phyloP scores from a whole-genome alignment of 2,113 vertebrate species.

The Myotis yumanensis region DNA sequence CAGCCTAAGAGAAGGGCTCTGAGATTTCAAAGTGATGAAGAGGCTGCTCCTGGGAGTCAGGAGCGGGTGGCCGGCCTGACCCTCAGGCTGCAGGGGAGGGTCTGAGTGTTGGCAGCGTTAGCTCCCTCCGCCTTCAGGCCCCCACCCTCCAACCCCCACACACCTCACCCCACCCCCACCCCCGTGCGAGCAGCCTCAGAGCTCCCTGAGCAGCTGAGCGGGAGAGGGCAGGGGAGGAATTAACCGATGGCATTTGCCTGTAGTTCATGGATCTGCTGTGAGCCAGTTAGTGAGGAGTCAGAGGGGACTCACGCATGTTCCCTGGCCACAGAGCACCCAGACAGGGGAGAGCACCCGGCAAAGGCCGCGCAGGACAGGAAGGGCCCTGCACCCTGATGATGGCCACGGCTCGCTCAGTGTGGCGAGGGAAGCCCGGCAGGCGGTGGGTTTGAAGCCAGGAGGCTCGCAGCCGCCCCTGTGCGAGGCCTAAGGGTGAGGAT shows the following conservation, averaged over 20 bases:
- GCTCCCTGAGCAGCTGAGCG: neutral
- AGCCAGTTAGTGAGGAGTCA: neutral
- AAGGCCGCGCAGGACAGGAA: neutral
- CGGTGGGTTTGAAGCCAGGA: no score
- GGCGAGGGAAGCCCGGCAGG: neutral
- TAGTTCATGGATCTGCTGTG: neutral
- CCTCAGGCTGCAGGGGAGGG: neutral
- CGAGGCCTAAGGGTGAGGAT: neutral
- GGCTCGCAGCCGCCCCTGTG: no score
- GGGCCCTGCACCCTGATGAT: rapidly evolving
- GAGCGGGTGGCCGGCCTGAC: neutral
- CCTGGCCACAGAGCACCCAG: neutral
- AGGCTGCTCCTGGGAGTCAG: neutral
- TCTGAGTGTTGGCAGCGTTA: neutral
- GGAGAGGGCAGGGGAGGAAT: neutral
- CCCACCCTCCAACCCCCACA: no score
- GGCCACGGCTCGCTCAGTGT: neutral
- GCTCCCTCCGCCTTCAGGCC: rapidly evolving
- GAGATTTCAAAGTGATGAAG: neutral
- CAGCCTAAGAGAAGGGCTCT: neutral
- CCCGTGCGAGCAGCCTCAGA: neutral
- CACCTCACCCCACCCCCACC: no score
- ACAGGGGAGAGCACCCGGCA: neutral
- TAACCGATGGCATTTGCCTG: neutral
- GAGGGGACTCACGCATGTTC: neutral